Conservation (phyloP, 2,797 vertebrate genomes). For the Gambusia yucatana region DNA sequence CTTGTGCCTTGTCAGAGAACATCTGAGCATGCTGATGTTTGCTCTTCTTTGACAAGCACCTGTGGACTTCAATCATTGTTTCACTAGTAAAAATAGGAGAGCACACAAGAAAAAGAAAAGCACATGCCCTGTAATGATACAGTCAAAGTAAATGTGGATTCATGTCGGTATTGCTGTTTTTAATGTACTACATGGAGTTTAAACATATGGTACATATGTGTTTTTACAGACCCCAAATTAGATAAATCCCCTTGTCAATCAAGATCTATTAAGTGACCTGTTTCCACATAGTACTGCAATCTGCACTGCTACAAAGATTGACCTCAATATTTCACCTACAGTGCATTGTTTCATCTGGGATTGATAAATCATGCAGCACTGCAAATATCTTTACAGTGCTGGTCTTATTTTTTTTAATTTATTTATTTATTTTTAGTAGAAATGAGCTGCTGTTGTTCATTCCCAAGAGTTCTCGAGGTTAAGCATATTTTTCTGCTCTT, state of each 20-base stretch:
- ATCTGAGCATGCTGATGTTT: constrained; percentile 14
- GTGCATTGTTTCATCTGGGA: not conserved
- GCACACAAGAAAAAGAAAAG: not conserved
- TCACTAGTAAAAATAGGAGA: not conserved
- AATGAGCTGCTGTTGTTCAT: constrained; percentile 27
- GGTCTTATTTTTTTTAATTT: not conserved
- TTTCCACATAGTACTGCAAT: constrained; percentile 21
- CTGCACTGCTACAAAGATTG: constrained; percentile 25
- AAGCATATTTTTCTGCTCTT: constrained; percentile 27
- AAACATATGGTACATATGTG: not conserved
- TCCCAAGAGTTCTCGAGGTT: constrained; percentile 23
- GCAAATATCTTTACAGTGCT: constrained; percentile 6
- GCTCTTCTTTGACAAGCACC: constrained; percentile 15
- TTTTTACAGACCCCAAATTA: not conserved
- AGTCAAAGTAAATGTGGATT: not conserved
- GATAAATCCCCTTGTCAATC: not conserved
- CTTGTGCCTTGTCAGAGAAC: constrained; percentile 21
- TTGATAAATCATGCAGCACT: constrained; percentile 18
- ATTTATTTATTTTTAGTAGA: not conserved
- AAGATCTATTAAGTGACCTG: constrained; percentile 1
- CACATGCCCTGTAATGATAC: not conserved
- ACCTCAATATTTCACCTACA: constrained; percentile 11
- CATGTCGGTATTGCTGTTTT: not conserved
- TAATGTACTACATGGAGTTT: not conserved
- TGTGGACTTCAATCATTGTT: not conserved